phyloP scores from a whole-genome alignment of 2,888 invertebrate genomes.

The Hydriomena furcata region DNA sequence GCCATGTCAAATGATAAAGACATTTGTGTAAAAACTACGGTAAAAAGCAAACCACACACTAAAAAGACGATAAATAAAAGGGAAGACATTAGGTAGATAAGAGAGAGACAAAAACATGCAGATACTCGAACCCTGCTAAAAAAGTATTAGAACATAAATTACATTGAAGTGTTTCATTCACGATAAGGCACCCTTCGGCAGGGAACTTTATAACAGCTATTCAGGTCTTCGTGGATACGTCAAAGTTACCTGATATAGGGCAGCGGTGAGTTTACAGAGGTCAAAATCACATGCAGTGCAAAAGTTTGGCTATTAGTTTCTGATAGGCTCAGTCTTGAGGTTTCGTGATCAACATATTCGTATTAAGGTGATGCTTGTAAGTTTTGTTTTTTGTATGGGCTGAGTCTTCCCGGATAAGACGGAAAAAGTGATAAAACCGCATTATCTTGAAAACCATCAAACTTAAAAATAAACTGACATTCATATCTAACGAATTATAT shows the following conservation, averaged over 20 bases:
- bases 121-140: conserved; percentile 42
- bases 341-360: neutral
- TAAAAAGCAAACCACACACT: conserved; percentile 45
- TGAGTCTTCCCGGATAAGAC: too few species aligned
- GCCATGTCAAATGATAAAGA: conserved; percentile 37
- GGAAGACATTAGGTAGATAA: conserved; percentile 50
- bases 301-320: conserved; percentile 58
- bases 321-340: conserved; percentile 46
- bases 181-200: conserved; percentile 66
- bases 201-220: conserved; percentile 58
- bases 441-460: too few species aligned
- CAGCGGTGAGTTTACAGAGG: conserved; percentile 60
- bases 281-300: conserved; percentile 66
- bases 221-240: conserved; percentile 58
- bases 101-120: conserved; percentile 46
- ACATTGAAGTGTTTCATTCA: conserved; percentile 69
- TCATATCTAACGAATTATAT: too few species aligned
- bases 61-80: conserved; percentile 41
- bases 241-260: conserved; percentile 75
- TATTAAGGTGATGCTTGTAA: too few species aligned
- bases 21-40: conserved; percentile 35
- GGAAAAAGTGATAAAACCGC: too few species aligned
- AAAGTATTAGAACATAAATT: conserved; percentile 67
- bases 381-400: too few species aligned
- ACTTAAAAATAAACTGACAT: too few species aligned